Conservation (phyloP, 92 coral and sea anemone species). For the Actinernus sp. region DNA sequence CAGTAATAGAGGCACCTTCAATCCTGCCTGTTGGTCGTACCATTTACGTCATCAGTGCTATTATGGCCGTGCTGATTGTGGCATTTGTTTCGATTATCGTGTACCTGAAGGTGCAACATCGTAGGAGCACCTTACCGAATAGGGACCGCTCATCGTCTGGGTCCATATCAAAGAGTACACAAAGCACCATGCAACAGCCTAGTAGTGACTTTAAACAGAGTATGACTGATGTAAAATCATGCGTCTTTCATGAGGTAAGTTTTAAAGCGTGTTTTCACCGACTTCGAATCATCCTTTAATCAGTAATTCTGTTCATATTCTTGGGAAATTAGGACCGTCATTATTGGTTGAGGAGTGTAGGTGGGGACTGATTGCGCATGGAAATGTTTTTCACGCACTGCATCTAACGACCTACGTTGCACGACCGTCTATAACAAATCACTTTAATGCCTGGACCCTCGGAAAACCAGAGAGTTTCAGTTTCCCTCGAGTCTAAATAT, state of each 20-base stretch:
- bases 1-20: conserved; percentile 7
- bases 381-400: too few species aligned
- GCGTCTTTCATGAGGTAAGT: conserved; percentile 88
- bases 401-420: too few species aligned
- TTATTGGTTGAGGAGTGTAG: too few species aligned
- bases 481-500: too few species aligned
- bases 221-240: conserved; percentile 86
- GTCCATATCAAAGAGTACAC: conserved; percentile 95
- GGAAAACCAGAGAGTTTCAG: too few species aligned
- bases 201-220: conserved; percentile 88
- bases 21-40: conserved; percentile 69
- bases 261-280: too few species aligned
- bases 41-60: conserved; percentile 89
- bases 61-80: conserved; percentile 89
- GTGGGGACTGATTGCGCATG: too few species aligned
- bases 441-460: too few species aligned
- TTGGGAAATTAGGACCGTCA: too few species aligned
- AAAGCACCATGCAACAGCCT: conserved; percentile 85
- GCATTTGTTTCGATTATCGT: conserved; percentile 93
- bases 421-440: too few species aligned
- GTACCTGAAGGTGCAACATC: conserved; percentile 94
- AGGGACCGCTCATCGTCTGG: conserved; percentile 83
- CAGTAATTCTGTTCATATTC: too few species aligned
- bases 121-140: conserved; percentile 68
- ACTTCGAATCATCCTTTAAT: too few species aligned